Evolutionary conservation across 2,113 vertebrate genomes (phyloP).

Genomic region (Arvicanthis niloticus): DNA sequence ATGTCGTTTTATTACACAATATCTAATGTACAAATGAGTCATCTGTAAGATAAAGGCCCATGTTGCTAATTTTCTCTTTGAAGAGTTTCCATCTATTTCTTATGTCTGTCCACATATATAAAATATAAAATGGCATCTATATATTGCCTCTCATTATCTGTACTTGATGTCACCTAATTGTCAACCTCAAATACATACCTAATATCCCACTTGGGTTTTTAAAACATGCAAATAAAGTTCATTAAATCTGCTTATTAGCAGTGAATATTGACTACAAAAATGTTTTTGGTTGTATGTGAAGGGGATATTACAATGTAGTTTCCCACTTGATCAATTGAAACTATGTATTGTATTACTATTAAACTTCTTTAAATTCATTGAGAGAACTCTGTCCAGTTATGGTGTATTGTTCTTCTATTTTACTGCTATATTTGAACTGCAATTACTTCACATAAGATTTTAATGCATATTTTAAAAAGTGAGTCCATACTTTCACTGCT

Average conservation of each 20-base stretch:
- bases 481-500: slow-evolving; percentile 38
- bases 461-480: slow-evolving; percentile 74
- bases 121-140: slow-evolving; percentile 3
- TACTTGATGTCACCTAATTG: not conserved
- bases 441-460: slow-evolving; percentile 61
- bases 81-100: not conserved
- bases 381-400: slow-evolving; percentile 50
- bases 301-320: not conserved
- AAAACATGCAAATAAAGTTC: not conserved
- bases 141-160: not conserved
- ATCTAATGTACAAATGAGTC: not conserved
- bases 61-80: not conserved
- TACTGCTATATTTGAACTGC: slow-evolving; percentile 62
- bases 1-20: not conserved
- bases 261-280: slow-evolving; percentile 26
- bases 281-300: slow-evolving; percentile 30
- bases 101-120: not conserved
- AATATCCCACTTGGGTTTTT: not conserved
- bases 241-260: not conserved
- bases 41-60: not conserved
- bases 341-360: slow-evolving; percentile 53
- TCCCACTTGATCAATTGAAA: slow-evolving; percentile 54
- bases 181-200: slow-evolving; percentile 4
- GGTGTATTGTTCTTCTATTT: slow-evolving; percentile 73
- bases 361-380: slow-evolving; percentile 54